These are phyloP conservation scores for Gibbula magus DNA, from an alignment of 2,888 invertebrate species.

Conservation along the genomic window DNA sequence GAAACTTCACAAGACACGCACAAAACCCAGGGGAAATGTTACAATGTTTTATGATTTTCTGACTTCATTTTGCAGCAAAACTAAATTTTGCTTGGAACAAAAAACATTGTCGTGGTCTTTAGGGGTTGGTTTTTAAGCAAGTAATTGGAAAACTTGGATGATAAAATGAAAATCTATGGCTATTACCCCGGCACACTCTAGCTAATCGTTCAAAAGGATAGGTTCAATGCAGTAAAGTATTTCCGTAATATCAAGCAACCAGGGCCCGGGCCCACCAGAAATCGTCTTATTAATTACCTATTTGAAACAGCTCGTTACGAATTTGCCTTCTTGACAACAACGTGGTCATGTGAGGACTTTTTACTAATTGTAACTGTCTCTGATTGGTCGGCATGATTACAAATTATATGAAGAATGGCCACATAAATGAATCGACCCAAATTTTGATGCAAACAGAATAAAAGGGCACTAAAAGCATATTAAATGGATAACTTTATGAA, in stretches of 20 bases:
- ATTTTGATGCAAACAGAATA: too few relatives aligned
- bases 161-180: slow-evolving; percentile 7
- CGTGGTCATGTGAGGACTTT: background rate
- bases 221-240: background rate
- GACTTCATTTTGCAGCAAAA: slow-evolving; percentile 21
- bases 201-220: slow-evolving; percentile 8
- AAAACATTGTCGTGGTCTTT: slow-evolving; percentile 22
- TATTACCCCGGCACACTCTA: background rate
- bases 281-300: slow-evolving; percentile 17
- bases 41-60: slow-evolving; percentile 21
- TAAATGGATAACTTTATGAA: too few relatives aligned
- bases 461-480: too few relatives aligned
- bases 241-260: slow-evolving; percentile 10
- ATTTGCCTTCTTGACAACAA: background rate
- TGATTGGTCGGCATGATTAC: background rate
- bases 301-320: background rate
- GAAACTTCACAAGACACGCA: slow-evolving; percentile 22
- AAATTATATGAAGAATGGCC: too few relatives aligned
- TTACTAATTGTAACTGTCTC: background rate
- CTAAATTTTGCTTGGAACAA: slow-evolving; percentile 18
- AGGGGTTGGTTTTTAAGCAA: slow-evolving; percentile 6
- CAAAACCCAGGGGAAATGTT: slow-evolving; percentile 24
- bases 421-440: too few relatives aligned
- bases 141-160: slow-evolving; percentile 22
- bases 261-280: background rate